Conservation (phyloP, 1,140 invertebrate species). For the Diorhabda sublineata region DNA sequence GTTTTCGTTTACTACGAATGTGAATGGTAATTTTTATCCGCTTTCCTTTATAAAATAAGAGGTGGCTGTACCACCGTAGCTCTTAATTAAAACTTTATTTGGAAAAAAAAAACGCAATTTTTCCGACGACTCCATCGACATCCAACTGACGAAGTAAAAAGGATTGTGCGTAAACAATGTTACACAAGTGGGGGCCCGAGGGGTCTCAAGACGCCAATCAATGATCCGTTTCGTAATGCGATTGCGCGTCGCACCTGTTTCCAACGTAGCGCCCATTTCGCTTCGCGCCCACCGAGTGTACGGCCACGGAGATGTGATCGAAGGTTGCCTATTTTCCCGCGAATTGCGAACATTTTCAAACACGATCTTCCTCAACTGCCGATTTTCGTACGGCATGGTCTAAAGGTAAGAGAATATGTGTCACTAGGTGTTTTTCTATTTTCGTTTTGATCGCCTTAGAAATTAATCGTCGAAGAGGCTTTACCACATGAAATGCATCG, state of each 20-base stretch:
- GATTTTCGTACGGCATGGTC: background rate
- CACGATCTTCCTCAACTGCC: slow-evolving; percentile 1
- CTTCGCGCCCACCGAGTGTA: background rate
- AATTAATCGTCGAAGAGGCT: no score
- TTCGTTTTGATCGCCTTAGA: no score
- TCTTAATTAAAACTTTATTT: no score
- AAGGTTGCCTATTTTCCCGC: slow-evolving; percentile 12
- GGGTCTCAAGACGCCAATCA: slow-evolving; percentile 34
- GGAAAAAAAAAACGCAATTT: no score
- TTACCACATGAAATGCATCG: no score
- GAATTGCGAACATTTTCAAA: background rate
- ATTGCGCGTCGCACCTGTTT: slow-evolving; percentile 37
- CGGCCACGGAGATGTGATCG: slow-evolving; percentile 21
- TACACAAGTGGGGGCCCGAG: slow-evolving; percentile 23
- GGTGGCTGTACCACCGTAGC: no score
- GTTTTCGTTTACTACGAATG: no score
- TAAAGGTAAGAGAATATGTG: slow-evolving; percentile 4
- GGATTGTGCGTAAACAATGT: slow-evolving; percentile 35
- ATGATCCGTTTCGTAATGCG: slow-evolving; percentile 33
- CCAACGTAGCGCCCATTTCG: slow-evolving; percentile 10
- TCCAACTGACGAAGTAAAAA: slow-evolving; percentile 8
- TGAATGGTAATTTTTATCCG: no score
- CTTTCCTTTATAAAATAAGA: no score
- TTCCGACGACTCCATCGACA: no score
- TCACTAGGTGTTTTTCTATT: no score